A percentile compares a stretch with the other conserved stretches of the same genome.
Conservation (phyloP, 2,888 invertebrate species). For the Netelia melanura region DNA sequence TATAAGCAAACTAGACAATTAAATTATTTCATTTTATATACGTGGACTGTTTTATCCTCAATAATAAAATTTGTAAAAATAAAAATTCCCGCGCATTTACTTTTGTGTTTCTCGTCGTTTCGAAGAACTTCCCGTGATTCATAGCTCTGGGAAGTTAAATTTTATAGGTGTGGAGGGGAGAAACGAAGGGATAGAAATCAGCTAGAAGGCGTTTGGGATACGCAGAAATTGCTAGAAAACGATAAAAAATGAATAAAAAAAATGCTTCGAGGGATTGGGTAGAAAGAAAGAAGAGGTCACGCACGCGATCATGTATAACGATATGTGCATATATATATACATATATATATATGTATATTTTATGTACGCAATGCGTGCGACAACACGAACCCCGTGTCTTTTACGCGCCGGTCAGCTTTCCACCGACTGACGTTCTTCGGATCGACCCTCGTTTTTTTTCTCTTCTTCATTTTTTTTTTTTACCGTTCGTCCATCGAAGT, state of each 20-base stretch:
- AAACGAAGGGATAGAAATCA: conserved; percentile 2
- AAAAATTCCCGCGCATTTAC: not conserved
- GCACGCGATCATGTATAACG: conserved; percentile 30
- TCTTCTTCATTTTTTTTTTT: conserved; percentile 40
- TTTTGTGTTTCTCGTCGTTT: not conserved
- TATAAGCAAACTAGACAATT: not conserved
- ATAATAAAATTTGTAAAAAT: conserved; percentile 15
- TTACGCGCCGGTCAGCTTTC: conserved; percentile 73
- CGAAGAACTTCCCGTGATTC: conserved; percentile 24
- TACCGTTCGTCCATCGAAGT: conserved; percentile 33
- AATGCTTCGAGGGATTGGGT: conserved; percentile 25
- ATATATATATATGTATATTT: conserved; percentile 11
- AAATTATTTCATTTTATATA: not conserved
- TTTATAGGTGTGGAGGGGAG: not conserved
- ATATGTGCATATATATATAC: conserved; percentile 25
- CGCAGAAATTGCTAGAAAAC: conserved; percentile 32
- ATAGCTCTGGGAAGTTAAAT: conserved; percentile 12
- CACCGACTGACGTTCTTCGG: conserved; percentile 68
- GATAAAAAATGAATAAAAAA: conserved; percentile 23
- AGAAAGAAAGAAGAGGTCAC: conserved; percentile 48
- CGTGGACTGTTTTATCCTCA: not conserved
- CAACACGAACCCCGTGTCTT: conserved; percentile 70
- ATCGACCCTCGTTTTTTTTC: conserved; percentile 64
- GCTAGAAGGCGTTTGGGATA: not conserved
- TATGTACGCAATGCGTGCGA: conserved; percentile 43